phyloP scores from a whole-genome alignment of 2,888 invertebrate genomes.

The Limnephilus lunatus region DNA sequence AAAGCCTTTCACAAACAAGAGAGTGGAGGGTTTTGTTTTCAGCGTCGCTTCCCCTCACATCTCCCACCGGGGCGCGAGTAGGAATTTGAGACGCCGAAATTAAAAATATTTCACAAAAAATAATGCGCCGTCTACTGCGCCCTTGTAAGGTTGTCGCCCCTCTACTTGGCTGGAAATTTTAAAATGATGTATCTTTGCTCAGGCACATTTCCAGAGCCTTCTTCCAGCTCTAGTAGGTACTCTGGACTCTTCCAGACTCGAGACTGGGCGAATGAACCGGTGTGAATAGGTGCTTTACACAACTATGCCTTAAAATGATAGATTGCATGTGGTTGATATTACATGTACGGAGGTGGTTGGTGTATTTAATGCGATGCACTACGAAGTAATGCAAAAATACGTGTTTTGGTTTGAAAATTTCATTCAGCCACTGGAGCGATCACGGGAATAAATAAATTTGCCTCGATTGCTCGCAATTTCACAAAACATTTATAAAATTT shows the following conservation, averaged over 20 bases:
- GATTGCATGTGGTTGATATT: too few relatives aligned
- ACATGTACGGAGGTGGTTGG: too few relatives aligned
- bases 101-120: constrained; percentile 50
- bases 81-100: constrained; percentile 53
- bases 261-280: background rate
- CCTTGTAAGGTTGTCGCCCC: constrained; percentile 42
- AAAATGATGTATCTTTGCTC: background rate
- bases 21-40: constrained; percentile 33
- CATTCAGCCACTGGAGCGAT: too few relatives aligned
- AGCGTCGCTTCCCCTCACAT: background rate
- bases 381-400: too few relatives aligned
- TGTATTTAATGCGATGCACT: too few relatives aligned
- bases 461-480: too few relatives aligned
- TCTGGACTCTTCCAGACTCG: background rate
- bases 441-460: too few relatives aligned
- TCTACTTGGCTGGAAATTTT: background rate
- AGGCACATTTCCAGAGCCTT: background rate
- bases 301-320: background rate
- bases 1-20: background rate
- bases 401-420: too few relatives aligned
- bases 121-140: constrained; percentile 32
- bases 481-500: too few relatives aligned
- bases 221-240: background rate
- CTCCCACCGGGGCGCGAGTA: background rate
- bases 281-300: background rate